phyloP scores from a whole-genome alignment of 2,888 invertebrate species.

The Leptinotarsa rubiginosa region DNA sequence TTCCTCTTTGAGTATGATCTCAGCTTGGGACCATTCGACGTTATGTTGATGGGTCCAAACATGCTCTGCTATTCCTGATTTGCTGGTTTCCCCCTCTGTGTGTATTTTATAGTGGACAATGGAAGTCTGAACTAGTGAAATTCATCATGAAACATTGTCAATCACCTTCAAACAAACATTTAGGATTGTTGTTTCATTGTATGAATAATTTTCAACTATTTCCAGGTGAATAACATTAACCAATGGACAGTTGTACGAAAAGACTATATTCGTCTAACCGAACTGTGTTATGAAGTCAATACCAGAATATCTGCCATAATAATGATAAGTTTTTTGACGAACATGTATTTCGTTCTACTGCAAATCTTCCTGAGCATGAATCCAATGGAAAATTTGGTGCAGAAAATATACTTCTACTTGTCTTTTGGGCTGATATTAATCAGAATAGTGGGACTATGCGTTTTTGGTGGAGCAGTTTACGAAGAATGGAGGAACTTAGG shows the following conservation, averaged over 20 bases:
- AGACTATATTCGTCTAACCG: conserved; percentile 47
- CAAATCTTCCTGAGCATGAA: conserved; percentile 77
- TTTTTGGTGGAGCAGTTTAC: conserved; percentile 59
- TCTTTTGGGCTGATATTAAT: conserved; percentile 62
- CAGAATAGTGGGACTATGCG: conserved; percentile 55
- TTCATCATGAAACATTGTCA: too few relatives aligned
- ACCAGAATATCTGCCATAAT: conserved; percentile 73
- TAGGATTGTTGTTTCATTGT: not conserved
- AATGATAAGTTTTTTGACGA: conserved; percentile 75
- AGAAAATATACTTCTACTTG: conserved; percentile 57
- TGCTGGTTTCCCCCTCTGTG: too few relatives aligned
- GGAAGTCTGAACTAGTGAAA: too few relatives aligned
- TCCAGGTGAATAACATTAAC: conserved; percentile 44
- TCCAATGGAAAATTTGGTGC: conserved; percentile 48
- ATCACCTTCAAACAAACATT: too few relatives aligned
- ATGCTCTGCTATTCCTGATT: too few relatives aligned
- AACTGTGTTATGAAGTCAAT: conserved; percentile 69
- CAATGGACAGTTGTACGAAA: conserved; percentile 45
- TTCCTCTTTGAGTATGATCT: too few relatives aligned
- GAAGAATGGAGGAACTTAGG: conserved; percentile 58
- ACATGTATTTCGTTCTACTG: conserved; percentile 79
- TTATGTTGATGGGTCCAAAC: too few relatives aligned
- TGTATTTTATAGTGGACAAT: too few relatives aligned
- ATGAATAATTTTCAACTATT: conserved; percentile 10
- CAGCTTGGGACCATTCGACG: too few relatives aligned